Percentiles rank a stretch among this genome's conserved stretches.
phyloP scores from a whole-genome alignment of 2,888 invertebrate species.

The Stenichneumon culpator region DNA sequence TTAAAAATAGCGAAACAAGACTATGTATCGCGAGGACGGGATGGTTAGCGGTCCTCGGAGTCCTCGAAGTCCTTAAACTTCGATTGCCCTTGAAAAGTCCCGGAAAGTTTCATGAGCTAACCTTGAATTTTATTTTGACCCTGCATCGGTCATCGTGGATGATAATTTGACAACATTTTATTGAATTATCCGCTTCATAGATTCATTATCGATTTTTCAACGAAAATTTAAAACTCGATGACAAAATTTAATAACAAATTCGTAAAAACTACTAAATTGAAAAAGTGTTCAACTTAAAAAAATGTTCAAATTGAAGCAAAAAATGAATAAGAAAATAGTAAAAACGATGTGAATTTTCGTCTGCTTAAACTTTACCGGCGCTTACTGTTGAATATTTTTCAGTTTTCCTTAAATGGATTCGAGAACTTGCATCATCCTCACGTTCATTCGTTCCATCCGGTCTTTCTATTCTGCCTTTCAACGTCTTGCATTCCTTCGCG shows the following conservation, averaged over 20 bases:
- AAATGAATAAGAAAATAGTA: too few species aligned
- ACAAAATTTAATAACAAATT: not conserved
- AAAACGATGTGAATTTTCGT: not conserved
- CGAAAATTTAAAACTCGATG: not conserved
- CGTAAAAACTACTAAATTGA: not conserved
- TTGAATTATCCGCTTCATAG: too few species aligned
- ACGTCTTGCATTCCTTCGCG: slow-evolving; percentile 36
- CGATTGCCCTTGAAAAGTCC: too few species aligned
- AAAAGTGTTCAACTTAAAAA: not conserved
- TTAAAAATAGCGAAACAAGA: not conserved
- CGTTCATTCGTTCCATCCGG: not conserved
- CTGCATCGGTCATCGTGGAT: too few species aligned
- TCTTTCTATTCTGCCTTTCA: slow-evolving; percentile 3
- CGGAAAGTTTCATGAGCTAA: too few species aligned
- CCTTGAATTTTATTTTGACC: too few species aligned
- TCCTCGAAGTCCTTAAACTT: too few species aligned
- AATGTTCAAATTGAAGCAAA: not conserved
- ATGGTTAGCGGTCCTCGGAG: too few species aligned
- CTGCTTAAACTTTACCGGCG: not conserved
- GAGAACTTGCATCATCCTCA: slow-evolving; percentile 5
- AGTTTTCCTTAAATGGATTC: not conserved
- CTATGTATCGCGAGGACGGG: not conserved
- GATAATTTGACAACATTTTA: too few species aligned
- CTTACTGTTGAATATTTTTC: not conserved
- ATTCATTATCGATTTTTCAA: not conserved